phyloP scores from a whole-genome alignment of 2,113 vertebrate species.

The Ursus arctos region DNA sequence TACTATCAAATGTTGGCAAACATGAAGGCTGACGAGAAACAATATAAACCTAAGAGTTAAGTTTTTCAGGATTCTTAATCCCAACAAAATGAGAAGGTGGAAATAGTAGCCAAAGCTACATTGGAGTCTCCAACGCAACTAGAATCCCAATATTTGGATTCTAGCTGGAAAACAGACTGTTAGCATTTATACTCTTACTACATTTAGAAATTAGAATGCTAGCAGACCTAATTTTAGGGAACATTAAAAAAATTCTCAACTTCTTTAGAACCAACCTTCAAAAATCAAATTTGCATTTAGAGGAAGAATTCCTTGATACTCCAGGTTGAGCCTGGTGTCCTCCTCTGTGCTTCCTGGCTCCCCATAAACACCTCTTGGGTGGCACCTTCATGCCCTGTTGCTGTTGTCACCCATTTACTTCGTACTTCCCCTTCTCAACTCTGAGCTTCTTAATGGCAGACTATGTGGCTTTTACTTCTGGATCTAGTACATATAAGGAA shows the following conservation, averaged over 20 bases:
- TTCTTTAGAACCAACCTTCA: neutral
- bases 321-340: neutral
- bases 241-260: neutral
- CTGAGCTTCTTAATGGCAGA: neutral
- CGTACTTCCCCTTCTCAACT: neutral
- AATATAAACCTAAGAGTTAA: neutral
- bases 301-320: neutral
- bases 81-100: slow-evolving; percentile 27
- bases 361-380: neutral
- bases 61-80: neutral
- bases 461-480: neutral
- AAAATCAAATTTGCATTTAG: neutral
- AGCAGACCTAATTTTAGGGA: neutral
- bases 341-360: neutral
- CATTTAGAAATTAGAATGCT: slow-evolving; percentile 54
- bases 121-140: neutral
- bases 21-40: neutral
- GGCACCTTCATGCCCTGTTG: neutral
- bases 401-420: neutral
- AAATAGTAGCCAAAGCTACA: neutral
- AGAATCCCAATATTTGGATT: slow-evolving; percentile 8
- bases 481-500: neutral
- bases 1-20: neutral
- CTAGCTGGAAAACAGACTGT: slow-evolving; percentile 25
- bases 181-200: slow-evolving; percentile 17